Evolutionary conservation across 2,797 vertebrate species (phyloP).

Genomic region (Dromococcyx pavoninus): DNA sequence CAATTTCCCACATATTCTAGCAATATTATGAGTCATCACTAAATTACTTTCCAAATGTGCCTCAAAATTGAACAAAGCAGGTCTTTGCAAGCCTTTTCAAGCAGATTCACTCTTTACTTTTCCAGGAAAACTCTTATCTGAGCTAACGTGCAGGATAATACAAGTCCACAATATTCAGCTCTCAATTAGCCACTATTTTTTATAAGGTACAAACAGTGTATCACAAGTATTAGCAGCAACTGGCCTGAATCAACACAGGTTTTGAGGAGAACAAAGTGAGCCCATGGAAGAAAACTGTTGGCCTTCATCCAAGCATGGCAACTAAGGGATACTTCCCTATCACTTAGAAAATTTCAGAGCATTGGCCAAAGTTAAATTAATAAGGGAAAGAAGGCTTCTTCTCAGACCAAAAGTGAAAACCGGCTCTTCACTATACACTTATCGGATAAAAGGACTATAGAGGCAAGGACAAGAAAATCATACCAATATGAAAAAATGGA

Average conservation of each 20-base stretch:
- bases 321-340: neutral
- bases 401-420: neutral
- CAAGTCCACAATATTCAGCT: neutral
- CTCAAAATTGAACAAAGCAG: neutral
- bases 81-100: neutral
- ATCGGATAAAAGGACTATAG: neutral
- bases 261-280: slow-evolving; percentile 30
- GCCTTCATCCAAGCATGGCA: neutral
- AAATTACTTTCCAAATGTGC: neutral
- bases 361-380: neutral
- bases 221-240: slow-evolving; percentile 4
- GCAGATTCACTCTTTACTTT: neutral
- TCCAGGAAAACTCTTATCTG: neutral
- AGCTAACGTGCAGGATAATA: neutral
- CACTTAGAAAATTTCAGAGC: neutral
- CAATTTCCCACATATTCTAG: neutral
- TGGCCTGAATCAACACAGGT: slow-evolving; percentile 1
- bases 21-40: neutral
- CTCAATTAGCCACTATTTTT: slow-evolving; percentile 23
- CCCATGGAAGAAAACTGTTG: slow-evolving; percentile 25
- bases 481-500: neutral
- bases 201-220: slow-evolving; percentile 15
- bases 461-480: neutral
- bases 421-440: neutral
- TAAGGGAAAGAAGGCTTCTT: neutral